Conservation (phyloP, 1,140 invertebrate genomes). For the Drosophila ohnishii region DNA sequence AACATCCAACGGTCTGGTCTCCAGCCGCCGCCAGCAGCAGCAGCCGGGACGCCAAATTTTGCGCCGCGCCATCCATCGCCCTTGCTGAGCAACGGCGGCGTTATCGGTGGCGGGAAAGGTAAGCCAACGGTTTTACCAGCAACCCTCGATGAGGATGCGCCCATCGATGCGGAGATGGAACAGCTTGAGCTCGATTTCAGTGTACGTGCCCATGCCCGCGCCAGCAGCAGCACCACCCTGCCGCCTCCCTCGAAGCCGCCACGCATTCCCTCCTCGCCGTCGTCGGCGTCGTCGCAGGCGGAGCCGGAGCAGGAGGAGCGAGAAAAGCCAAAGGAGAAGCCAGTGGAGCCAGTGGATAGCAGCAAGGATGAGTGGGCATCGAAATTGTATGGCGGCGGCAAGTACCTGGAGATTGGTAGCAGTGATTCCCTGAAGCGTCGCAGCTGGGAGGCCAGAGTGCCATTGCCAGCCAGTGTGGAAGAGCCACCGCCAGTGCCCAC, state of each 20-base stretch:
- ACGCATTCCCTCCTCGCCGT: slow-evolving; percentile 43
- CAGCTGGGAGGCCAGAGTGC: slow-evolving; percentile 76
- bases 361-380: slow-evolving; percentile 91
- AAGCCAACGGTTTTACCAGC: slow-evolving; percentile 50
- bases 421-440: slow-evolving; percentile 78
- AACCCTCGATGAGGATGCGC: slow-evolving; percentile 60
- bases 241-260: slow-evolving; percentile 82
- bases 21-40: slow-evolving; percentile 78
- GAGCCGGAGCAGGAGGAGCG: slow-evolving; percentile 10
- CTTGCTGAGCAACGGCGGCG: slow-evolving; percentile 52
- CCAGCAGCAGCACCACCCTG: slow-evolving; percentile 52
- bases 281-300: slow-evolving; percentile 31
- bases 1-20: slow-evolving; percentile 84
- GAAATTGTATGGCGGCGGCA: slow-evolving; percentile 88
- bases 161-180: slow-evolving; percentile 72
- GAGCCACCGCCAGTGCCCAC: slow-evolving; percentile 25
- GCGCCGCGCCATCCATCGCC: slow-evolving; percentile 72
- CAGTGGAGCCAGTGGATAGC: slow-evolving; percentile 50
- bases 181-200: slow-evolving; percentile 81
- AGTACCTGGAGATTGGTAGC: slow-evolving; percentile 83
- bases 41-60: slow-evolving; percentile 64
- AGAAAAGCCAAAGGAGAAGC: slow-evolving; percentile 35
- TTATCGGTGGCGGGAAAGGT: slow-evolving; percentile 25
- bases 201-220: slow-evolving; percentile 76
- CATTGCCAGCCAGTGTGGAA: slow-evolving; percentile 53